These are phyloP conservation scores for Bombylius discolor DNA, from an alignment of 2,888 invertebrate species.

Conservation along the genomic window DNA sequence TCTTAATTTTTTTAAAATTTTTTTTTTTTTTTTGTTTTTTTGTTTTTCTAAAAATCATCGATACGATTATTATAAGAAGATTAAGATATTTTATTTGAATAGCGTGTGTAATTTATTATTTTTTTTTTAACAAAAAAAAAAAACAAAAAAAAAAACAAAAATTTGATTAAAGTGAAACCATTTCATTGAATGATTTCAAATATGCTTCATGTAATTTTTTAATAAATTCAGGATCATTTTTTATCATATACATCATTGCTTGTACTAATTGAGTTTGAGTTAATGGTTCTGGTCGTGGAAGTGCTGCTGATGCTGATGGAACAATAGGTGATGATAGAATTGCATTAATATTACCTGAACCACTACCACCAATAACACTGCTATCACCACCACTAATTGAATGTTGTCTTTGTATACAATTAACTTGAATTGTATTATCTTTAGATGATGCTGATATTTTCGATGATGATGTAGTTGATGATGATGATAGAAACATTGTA, in stretches of 20 bases:
- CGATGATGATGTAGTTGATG: background rate
- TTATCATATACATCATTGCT: slow-evolving; percentile 74
- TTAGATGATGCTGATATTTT: slow-evolving; percentile 21
- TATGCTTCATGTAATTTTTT: slow-evolving; percentile 86
- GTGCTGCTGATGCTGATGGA: slow-evolving; percentile 9
- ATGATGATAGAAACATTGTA: slow-evolving; percentile 64
- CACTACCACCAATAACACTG: background rate
- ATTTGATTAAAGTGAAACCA: slow-evolving; percentile 28
- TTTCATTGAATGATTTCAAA: slow-evolving; percentile 68
- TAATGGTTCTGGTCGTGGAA: slow-evolving; percentile 47
- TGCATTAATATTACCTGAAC: background rate
- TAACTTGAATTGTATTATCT: background rate
- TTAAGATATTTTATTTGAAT: no score
- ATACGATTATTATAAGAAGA: no score
- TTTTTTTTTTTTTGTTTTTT: no score
- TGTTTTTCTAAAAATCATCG: no score
- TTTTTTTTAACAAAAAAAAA: no score
- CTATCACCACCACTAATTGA: background rate
- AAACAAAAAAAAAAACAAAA: no score
- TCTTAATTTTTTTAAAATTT: no score
- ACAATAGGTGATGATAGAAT: background rate
- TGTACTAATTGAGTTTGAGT: slow-evolving; percentile 81
- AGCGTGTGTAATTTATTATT: no score
- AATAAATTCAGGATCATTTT: slow-evolving; percentile 78
- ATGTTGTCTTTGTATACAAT: background rate